Percentiles rank a stretch among this genome's conserved stretches.
These are phyloP conservation scores for Diuraphis noxia DNA, from an alignment of 1,140 invertebrate species.

Conservation along the genomic window DNA sequence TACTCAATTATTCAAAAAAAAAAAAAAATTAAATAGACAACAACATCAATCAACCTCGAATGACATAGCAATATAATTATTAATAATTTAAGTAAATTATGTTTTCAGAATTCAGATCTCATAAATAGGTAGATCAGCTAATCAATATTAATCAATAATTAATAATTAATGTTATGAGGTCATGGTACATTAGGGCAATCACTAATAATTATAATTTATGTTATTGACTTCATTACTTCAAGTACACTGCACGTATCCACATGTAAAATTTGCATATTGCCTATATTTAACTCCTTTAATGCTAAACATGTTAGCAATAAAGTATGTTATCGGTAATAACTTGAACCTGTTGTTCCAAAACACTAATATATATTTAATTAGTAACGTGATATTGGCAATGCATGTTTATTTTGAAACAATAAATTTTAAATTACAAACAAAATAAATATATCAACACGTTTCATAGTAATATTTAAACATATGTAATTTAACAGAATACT, in stretches of 20 bases:
- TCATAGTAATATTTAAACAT: not conserved
- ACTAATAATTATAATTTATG: not conserved
- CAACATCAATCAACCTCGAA: no score
- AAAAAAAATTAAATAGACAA: no score
- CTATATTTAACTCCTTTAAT: not conserved
- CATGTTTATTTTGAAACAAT: not conserved
- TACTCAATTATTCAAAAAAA: no score
- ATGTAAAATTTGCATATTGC: not conserved
- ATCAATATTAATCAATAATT: not conserved
- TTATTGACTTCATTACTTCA: not conserved
- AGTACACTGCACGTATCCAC: not conserved
- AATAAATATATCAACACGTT: not conserved
- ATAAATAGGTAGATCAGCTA: not conserved
- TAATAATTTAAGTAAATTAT: not conserved
- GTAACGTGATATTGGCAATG: no score
- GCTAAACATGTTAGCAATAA: not conserved
- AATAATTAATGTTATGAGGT: not conserved
- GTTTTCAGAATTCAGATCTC: not conserved
- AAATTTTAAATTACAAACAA: not conserved
- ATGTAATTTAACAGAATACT: not conserved
- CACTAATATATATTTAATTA: no score
- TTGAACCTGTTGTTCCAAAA: not conserved
- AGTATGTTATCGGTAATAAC: not conserved
- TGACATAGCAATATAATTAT: no score
- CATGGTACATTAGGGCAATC: not conserved